Evolutionary conservation across 2,797 vertebrate genomes (phyloP).

Genomic region (Pitangus sulphuratus): DNA sequence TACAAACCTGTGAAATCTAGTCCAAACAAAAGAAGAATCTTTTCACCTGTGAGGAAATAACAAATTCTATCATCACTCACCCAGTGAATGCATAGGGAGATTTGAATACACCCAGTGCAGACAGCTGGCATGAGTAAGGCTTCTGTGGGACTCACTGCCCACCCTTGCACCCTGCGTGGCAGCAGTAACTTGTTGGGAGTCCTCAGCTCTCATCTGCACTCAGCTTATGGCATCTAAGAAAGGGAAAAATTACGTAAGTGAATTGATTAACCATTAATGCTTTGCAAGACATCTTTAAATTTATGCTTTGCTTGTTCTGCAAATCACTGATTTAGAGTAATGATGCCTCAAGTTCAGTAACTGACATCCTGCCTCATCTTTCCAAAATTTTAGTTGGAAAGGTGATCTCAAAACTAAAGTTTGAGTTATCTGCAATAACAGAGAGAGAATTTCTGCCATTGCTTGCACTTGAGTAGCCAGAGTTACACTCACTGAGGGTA

Average conservation of each 20-base stretch:
- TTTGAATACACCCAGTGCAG: fast-evolving
- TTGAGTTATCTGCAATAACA: background rate
- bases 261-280: background rate
- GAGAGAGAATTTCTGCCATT: background rate
- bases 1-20: background rate
- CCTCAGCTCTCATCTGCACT: background rate
- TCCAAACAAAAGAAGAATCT: background rate
- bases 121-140: background rate
- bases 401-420: background rate
- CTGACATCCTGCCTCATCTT: background rate
- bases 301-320: background rate
- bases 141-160: background rate
- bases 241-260: background rate
- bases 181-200: background rate
- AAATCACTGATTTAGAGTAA: background rate
- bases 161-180: background rate
- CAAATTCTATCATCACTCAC: background rate
- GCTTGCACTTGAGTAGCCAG: background rate
- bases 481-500: background rate
- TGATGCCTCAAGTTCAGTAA: background rate
- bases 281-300: background rate
- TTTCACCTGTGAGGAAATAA: background rate
- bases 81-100: fast-evolving
- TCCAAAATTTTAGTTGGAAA: background rate
- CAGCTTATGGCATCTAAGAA: background rate